Conservation (phyloP, 2,113 vertebrate species). For the Lepisosteus osseus region DNA sequence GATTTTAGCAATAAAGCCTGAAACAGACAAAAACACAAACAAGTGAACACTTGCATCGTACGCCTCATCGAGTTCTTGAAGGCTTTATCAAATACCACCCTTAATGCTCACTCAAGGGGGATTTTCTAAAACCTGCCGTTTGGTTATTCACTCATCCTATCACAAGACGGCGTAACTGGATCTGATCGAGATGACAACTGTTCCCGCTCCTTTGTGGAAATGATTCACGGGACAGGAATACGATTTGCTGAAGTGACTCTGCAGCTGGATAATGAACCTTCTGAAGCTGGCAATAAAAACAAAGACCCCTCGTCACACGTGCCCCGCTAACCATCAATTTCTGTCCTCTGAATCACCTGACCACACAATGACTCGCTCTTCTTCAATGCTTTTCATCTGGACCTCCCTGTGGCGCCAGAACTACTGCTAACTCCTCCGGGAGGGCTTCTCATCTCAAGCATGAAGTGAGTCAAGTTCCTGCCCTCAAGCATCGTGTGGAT, state of each 20-base stretch:
- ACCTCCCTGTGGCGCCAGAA: background rate
- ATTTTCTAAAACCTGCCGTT: no score
- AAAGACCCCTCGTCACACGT: background rate
- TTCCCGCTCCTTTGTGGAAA: constrained; percentile 6
- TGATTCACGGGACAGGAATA: constrained; percentile 16
- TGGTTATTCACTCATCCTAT: background rate
- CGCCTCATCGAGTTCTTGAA: no score
- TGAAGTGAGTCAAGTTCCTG: constrained; percentile 7
- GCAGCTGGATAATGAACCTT: background rate
- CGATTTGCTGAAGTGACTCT: background rate
- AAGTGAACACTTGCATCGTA: no score
- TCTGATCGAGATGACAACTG: background rate
- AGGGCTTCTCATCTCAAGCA: background rate
- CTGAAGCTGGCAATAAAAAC: background rate
- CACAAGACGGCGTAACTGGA: constrained; percentile 7
- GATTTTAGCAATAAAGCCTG: no score
- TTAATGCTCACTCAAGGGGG: no score
- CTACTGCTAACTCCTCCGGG: background rate
- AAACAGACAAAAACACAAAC: no score
- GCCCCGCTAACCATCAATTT: constrained; percentile 10
- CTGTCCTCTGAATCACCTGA: constrained; percentile 19
- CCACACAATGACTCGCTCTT: constrained; percentile 10
- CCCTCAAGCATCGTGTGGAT: background rate
- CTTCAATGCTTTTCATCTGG: background rate
- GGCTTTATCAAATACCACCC: no score